Evolutionary conservation across 1,140 invertebrate species (phyloP), one percentile per base, ranked within the genome.

Genomic region (Zaprionus capensis): DNA sequence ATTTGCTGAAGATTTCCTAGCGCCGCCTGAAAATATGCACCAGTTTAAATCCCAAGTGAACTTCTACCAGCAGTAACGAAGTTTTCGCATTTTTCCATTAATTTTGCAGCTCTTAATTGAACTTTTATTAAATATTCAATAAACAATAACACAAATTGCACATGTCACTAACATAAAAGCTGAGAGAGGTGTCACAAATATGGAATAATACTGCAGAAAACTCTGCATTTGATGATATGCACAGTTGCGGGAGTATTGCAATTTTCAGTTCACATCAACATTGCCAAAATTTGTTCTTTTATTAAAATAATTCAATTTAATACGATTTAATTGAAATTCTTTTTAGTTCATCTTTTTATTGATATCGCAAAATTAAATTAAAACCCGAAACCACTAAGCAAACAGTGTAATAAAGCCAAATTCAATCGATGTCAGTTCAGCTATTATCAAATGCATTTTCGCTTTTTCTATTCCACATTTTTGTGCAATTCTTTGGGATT

Each of bases 371-470:
- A 36, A 74, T 69, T 41, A 34, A 53, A 49, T 73, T 15, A 22
- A 20, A 55, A 17, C 15, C 36, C 5, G 38, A 66, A 69, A 38
- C 12, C 58, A 62, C 67, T 69, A 38, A 62, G 51, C 44, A 74
- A 74, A 73, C 56, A 56, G 15, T 66, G 36, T 14, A 56, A n/a
- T 44, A 24, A 53, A 28, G 34, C 26, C 28, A 24, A 20, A 28
- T 62, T 61, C 26, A 59, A 22, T 24, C 56, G 20, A 20, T 70
- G 49, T 24, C 38, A 64, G 24, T 7, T 70, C 38, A 64, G 17
- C 11, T 70, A 51, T 64, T 58, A 41, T 58, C 24, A 53, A 70
- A 63, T 75, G 53, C 20, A 49, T 71, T 59, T 31, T 55, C 4
- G 5, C n/a, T 58, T 31, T 49, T 53, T 46, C n/a, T 46, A 46